Base-by-base conservation (phyloP, 2,113 vertebrate genomes). In the Suricata suricatta region DNA sequence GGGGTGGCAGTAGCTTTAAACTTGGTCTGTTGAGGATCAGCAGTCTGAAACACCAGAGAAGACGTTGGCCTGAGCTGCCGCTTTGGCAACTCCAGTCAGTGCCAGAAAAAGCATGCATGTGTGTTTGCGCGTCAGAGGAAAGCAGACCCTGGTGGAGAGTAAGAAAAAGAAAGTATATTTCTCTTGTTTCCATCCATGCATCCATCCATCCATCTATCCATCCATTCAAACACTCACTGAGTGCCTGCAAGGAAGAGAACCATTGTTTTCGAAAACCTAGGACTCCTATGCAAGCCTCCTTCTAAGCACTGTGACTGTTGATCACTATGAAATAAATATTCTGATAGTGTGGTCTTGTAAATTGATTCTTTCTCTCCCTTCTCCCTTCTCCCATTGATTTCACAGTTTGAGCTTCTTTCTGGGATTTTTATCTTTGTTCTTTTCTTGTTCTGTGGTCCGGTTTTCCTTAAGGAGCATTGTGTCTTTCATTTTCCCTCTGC, bases 271-370 rank as follows among this genome's bases (percentile, higher is more conserved):
- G 69, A 97, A 93, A 74, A 74, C n/a, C 77, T 93, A 16, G n/a
- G 68, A 47, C 68, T 82, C 71, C 71, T 88, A 79, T 27, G 41
- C 44, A 87, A 89, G 54, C 23, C 35, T 84, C 13, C 27, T 68
- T 68, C 84, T 90, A 95, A 81, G 41, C 79, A 96, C 47, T 60
- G 5, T 84, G 21, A 87, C 88, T 81, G 11, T 85, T 66, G 23
- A n/a, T 95, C 54, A 76, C 23, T 97, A 64, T n/a, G 80, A 94
- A 93, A 97, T 90, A 88, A 97, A 85, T 76, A 90, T 71, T 86
- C 72, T 41, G 35, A 57, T 92, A 85, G 50, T 64, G 33, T 91
- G n/a, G 27, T 31, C 14, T 91, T 64, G 27, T 96, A 60, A 79
- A 97, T 91, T 79, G 89, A 95, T 88, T 87, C 64, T 27, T 88